Conservation (phyloP, 2,797 vertebrate genomes). For the Linurgus olivaceus region DNA sequence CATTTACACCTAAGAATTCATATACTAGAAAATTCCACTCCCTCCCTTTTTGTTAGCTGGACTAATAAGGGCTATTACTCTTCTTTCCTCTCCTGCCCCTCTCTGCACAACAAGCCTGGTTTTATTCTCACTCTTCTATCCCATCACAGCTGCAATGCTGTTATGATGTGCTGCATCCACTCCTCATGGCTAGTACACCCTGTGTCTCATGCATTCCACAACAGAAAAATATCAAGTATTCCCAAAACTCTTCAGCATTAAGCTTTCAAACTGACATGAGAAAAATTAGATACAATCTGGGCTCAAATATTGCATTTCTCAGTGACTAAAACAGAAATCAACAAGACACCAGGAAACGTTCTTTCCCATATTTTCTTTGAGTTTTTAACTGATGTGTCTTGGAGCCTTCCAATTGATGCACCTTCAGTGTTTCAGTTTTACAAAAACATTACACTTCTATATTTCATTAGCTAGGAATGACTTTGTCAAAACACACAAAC, state of each 20-base stretch:
- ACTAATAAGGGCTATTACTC: not conserved
- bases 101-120: not conserved
- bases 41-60: not conserved
- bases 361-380: not conserved
- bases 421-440: not conserved
- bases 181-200: not conserved
- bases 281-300: not conserved
- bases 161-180: not conserved
- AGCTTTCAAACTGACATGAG: not conserved
- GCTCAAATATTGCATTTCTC: not conserved
- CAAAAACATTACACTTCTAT: not conserved
- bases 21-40: not conserved
- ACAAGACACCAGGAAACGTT: not conserved
- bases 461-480: not conserved
- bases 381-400: not conserved
- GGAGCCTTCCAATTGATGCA: not conserved
- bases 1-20: not conserved
- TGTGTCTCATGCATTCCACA: not conserved
- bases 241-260: not conserved
- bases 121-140: not conserved
- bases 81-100: not conserved
- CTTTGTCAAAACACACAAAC: not conserved
- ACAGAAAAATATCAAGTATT: not conserved
- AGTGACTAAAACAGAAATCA: not conserved
- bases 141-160: not conserved